A percentile compares a stretch with the other conserved stretches of the same genome.
These are phyloP conservation scores for Cyrtonyx montezumae DNA, from an alignment of 2,113 vertebrate genomes.

Conservation along the genomic window DNA sequence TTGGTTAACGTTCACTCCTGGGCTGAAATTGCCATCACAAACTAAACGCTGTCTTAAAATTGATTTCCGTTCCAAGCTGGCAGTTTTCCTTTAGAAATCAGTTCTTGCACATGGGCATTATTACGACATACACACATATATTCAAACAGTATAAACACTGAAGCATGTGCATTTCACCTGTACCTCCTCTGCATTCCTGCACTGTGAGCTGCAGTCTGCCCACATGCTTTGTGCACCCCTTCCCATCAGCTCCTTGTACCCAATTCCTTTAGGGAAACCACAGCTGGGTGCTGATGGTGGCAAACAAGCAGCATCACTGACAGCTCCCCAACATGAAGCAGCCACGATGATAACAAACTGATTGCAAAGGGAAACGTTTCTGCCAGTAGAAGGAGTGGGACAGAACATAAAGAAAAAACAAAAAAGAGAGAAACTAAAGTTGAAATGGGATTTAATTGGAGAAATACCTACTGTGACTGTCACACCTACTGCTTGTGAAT, in stretches of 20 bases:
- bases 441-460: background rate
- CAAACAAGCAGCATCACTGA: background rate
- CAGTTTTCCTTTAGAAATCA: conserved; percentile 1
- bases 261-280: background rate
- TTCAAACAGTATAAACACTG: background rate
- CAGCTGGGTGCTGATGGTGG: background rate
- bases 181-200: background rate
- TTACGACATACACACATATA: background rate
- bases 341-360: background rate
- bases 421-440: background rate
- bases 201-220: background rate
- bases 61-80: background rate
- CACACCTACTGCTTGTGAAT: background rate
- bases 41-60: conserved; percentile 34
- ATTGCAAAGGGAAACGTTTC: background rate
- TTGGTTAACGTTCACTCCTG: conserved; percentile 18
- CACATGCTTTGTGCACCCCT: background rate
- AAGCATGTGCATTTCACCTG: background rate
- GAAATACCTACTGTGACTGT: background rate
- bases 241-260: background rate
- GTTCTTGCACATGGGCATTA: background rate
- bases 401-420: background rate
- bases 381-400: background rate
- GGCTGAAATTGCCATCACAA: conserved; percentile 3
- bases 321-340: background rate